Base-by-base conservation (phyloP, 2,797 vertebrate species). In the Hephaestus fuliginosus region DNA sequence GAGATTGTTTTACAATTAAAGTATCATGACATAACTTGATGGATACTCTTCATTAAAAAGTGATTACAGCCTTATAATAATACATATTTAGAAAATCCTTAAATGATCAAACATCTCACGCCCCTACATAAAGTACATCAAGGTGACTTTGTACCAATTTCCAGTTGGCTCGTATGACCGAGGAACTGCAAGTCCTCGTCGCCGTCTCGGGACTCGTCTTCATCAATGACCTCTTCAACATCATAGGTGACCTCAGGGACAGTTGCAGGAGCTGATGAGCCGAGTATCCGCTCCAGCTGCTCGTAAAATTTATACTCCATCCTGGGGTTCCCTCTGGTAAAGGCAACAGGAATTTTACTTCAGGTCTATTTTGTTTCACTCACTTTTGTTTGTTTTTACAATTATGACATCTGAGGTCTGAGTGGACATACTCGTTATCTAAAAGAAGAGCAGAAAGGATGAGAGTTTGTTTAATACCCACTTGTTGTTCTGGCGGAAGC, bases 291-390 rank as follows among this genome's bases (percentile, higher is more conserved):
- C 77, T 94, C 86, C 49, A 96, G 73, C 70, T 90, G 92, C 20
- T 92, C 83, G 17, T 93, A 90, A 65, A 93, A 93, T 58, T 93
- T 95, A 62, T 90, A 89, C 52, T 96, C 94, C 17, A 88, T 68
- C 79, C 78, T 92, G 33, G 91, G 85, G 57, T 81, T 89, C 48
- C 88, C 92, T 64, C 86, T 94, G 77, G 61, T 43, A 20, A 78
- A 76, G 3, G 22, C 17, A 48, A 71, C 10, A 25, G 5, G 3
- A 0, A 12, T 44, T 62, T 62, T 17, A 12, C n/a, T 39, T n/a
- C 8, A 56, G 15, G 6, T 3, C 25, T 25, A 25, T 18, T 58
- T 53, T 30, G 63, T 64, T 22, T 39, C 33, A 15, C 1, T 20
- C 30, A 33, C 30, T 33, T 33, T 33, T 33, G 30, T 33, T 33